Evolutionary conservation across 2,797 vertebrate genomes (phyloP), one percentile per base, ranked within the genome.

Genomic region (Spatula clypeata): DNA sequence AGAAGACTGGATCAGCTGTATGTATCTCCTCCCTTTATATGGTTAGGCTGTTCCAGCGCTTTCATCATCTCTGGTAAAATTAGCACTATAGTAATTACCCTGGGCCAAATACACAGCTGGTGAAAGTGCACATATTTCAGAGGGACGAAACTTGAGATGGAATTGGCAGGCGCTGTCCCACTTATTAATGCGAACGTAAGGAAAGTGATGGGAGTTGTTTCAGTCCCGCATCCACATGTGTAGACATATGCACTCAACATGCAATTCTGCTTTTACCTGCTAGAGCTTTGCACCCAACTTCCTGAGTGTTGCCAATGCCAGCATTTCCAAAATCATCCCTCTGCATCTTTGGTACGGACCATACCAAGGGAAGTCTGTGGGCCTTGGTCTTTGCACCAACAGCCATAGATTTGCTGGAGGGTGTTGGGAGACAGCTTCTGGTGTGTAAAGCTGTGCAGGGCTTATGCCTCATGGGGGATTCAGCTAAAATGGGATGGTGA

Each of bases 31-130:
- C 84, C 44, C 87, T 86, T 19, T 10, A 3, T 11, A 55, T 8
- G 92, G 57, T 21, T 15, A 26, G 75, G 79, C 81, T 83, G 57
- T 51, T 89, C 74, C 90, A 92, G 60, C 0, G 10, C 74, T 93
- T 72, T 86, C 93, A 84, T 93, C 85, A 93, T 34, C 94, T 70
- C 95, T 75, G 79, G 94, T 91, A 73, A 84, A 96, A 96, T 94
- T 79, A 96, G 91, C 89, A 6, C 72, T 1, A 0, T 0, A 5
- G 42, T 73, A 90, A 94, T 95, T 86, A 94, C 64, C 83, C 90
- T 6, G 6, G 38, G 60, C 91, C 82, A 69, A 72, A 29, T n/a
- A 24, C 6, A 32, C 23, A 1, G 87, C 81, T 66, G 87, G 69
- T 90, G 62, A 74, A 84, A 72, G 75, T 47, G 82, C 76, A 75